Base-by-base conservation (phyloP, 1,140 invertebrate species). In the Drosophila yakuba region DNA sequence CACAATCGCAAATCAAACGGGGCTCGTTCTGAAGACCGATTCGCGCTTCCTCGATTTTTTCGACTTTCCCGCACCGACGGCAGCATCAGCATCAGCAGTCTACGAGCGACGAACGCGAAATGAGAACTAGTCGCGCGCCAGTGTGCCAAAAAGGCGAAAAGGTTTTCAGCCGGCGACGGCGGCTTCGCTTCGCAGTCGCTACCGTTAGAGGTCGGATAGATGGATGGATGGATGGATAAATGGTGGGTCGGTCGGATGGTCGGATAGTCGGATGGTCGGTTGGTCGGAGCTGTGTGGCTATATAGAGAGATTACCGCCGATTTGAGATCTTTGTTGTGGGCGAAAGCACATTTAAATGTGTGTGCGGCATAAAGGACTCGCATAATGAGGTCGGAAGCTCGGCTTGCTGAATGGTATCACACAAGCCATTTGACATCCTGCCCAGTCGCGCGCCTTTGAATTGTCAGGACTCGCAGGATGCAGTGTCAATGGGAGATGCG, bases 401-500 rank as follows among this genome's bases (percentile, higher is more conserved):
- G 68, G 59, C 50, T 69, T 62, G 68, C 59, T 86, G 74, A 88
- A 88, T 86, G 84, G 75, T 90, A 90, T 85, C 74, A 69, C 68
- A 84, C 68, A 82, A 90, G 74, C 82, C 82, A 90, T 86, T 90
- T 62, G 55, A 57, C 88, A 88, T 90, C 88, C 88, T 83, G 77
- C 74, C 60, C 57, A 62, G 64, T 79, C 50, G 66, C 75, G 50
- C 44, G 71, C 80, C 60, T 89, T 88, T 80, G 52, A 88, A 88
- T 77, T 83, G 39, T 28, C 72, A 83, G 83, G 83, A 88, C 78
- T 77, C 47, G 23, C 80, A 83, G 83, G 83, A 88, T 83, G 76
- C 58, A 28, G 28, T 48, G 54, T 61, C 74, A 78, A 77, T 77
- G 28, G 20, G 38, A 76, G 83, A 89, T 89, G 74, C 71, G 51